Evolutionary conservation across 1,140 invertebrate species (phyloP), one percentile per base, ranked within the genome.

Genomic region (Cydia splendana): DNA sequence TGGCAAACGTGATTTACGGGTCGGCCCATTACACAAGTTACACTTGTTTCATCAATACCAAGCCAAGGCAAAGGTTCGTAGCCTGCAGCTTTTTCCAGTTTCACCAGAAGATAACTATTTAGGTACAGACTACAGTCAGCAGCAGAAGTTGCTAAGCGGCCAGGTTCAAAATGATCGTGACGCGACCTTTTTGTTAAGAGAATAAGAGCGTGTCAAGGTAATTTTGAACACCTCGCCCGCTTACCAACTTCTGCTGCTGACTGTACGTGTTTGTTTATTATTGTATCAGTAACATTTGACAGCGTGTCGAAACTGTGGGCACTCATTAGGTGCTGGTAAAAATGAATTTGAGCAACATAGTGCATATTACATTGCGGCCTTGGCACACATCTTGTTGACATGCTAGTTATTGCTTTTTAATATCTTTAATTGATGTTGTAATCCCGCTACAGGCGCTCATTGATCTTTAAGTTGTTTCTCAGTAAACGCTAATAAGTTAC

Each of bases 351-450:
- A 71, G 67, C 67, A 71, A 71, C 67, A 9, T 48, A 20, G 42
- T 69, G 65, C 57, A 76, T 76, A 77, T 77, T 73, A 42, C 30
- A 34, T 74, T 76, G 51, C 69, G 69, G 74, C 77, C 77, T 78
- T 78, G 77, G 77, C 77, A 62, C 69, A 28, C 51, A 77, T 74
- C 24, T 20, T 2, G 73, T 53, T 38, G 53, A 74, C 38, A 38
- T 65, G 74, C 45, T 74, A 65, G 51, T 65, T 67, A 67, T 65
- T 65, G 48, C 65, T 69, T 74, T 48, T 30, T 78, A 78, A 78
- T 75, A 62, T 48, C 1, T 75, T 73, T 78, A 75, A 78, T 78
- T 78, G 57, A 30, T 78, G 34, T 65, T 65, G 65, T 12, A 78
- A 78, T 75, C 18, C 12, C 3, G 45, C n/a, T 57, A 42, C 20